Evolutionary conservation across 1,140 invertebrate species (phyloP).

Genomic region (Ephestia elutella): DNA sequence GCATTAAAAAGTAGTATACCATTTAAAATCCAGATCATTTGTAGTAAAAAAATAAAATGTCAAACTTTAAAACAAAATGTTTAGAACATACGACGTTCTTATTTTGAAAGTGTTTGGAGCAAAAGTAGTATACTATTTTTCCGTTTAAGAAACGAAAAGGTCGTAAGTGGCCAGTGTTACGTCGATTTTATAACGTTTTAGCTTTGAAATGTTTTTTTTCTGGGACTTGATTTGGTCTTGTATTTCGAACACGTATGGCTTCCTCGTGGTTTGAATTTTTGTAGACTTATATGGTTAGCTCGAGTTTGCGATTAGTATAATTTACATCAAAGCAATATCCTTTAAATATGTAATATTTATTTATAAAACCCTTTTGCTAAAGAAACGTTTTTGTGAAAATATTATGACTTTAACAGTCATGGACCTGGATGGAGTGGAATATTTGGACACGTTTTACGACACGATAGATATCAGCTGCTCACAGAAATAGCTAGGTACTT

Average conservation of each 20-base stretch:
- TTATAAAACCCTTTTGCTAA: background rate
- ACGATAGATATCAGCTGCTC: too few species aligned
- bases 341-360: background rate
- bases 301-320: background rate
- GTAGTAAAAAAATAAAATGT: background rate
- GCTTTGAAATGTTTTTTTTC: background rate
- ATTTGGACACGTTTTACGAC: too few species aligned
- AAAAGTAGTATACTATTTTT: slow-evolving; percentile 1
- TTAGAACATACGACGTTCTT: background rate
- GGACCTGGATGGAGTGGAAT: too few species aligned
- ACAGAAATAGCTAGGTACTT: too few species aligned
- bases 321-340: background rate
- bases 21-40: background rate
- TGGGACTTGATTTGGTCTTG: background rate
- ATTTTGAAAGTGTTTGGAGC: background rate
- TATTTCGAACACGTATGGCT: background rate
- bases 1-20: background rate
- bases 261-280: slow-evolving; percentile 1
- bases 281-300: background rate
- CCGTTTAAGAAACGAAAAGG: background rate
- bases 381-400: too few species aligned
- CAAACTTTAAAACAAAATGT: background rate
- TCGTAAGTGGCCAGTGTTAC: background rate
- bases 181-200: background rate
- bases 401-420: too few species aligned